phyloP scores from a whole-genome alignment of 2,797 vertebrate species.

The Pangasius djambal region DNA sequence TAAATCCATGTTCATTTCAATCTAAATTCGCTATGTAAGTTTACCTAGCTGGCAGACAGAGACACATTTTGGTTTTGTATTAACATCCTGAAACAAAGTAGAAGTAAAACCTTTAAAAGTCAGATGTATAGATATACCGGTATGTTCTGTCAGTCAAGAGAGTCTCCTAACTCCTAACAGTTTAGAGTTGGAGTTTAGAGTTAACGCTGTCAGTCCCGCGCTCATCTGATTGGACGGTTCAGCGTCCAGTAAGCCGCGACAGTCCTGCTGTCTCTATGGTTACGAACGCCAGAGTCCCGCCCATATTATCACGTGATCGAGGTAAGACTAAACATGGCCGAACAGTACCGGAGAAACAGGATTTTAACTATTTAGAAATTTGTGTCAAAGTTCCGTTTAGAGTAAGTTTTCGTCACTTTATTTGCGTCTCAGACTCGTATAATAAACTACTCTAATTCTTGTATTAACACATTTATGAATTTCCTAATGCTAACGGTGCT shows the following conservation, averaged over 20 bases:
- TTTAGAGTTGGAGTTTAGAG: background rate
- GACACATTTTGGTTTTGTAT: background rate
- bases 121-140: background rate
- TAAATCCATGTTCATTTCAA: no score
- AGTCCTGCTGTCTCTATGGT: slow-evolving; percentile 62
- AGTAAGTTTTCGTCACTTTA: background rate
- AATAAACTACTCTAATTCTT: background rate
- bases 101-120: background rate
- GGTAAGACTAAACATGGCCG: slow-evolving; percentile 26
- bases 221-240: slow-evolving; percentile 59
- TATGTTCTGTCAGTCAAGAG: background rate
- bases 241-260: slow-evolving; percentile 59
- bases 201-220: slow-evolving; percentile 9
- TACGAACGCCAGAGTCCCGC: slow-evolving; percentile 55
- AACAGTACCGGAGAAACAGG: background rate
- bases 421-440: background rate
- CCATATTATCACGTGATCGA: slow-evolving; percentile 65
- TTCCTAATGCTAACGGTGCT: background rate
- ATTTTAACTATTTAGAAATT: background rate
- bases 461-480: background rate
- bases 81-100: background rate
- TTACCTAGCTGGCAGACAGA: background rate
- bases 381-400: background rate
- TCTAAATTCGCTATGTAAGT: background rate
- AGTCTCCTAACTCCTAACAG: background rate